Base-by-base conservation (phyloP, 2,888 invertebrate genomes). In the Argyresthia goedartella region DNA sequence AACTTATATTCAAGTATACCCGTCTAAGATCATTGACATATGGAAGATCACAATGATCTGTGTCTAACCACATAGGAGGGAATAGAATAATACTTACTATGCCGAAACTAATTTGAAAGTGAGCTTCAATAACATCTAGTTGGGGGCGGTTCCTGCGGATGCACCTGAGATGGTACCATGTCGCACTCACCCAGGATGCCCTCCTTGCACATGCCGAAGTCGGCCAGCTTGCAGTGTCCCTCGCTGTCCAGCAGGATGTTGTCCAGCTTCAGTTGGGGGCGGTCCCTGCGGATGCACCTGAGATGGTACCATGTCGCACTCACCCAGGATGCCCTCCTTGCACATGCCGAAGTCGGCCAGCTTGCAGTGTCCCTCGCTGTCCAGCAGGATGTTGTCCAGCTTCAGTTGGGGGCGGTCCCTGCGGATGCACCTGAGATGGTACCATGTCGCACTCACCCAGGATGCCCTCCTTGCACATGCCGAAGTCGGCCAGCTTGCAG, bases 191-290 rank as follows among this genome's bases (percentile, higher is more conserved):
- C 85, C 50, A 90, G 73, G 66, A 98, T 96, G 51, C 94, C 94
- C 81, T 98, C 98, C 85, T 99, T 99, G 88, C 99, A 99, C 98
- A 98, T 98, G 69, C 99, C 99, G 78, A 97, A 97, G 84, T 97
- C 96, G 1, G 96, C 96, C 53, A 97, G 89, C 84, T 96, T 96
- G 84, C 95, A 96, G 76, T 96, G 96, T 0, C 98, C 98, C 67
- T 98, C 98, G 63, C 93, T 92, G 84, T 99, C 99, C 65, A 99
- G 88, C 66, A 99, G 87, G 71, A 99, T 99, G 88, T 99, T 99
- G 88, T 99, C 99, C 64, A 99, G 88, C 87, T 99, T 99, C n/a
- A 43, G 43, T 43, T 14, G 4, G 14, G 8, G 14, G 9, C 43
- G 43, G 14, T 43, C 8, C 15, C 43, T n/a, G n/a, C n/a, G n/a